These are phyloP conservation scores for Achlya flavicornis DNA, from an alignment of 2,888 invertebrate genomes.

Conservation along the genomic window DNA sequence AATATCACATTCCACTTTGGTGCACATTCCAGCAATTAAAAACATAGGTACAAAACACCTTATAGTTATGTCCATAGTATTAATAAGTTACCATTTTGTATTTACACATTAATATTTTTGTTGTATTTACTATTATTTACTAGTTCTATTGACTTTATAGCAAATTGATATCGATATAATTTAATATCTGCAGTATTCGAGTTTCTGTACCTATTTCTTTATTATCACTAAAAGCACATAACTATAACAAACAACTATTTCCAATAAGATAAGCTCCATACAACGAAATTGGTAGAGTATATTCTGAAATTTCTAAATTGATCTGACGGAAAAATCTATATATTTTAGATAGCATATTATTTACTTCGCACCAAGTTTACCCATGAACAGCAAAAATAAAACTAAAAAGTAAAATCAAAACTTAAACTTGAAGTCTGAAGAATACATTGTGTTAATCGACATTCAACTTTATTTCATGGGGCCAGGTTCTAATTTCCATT, in stretches of 20 bases:
- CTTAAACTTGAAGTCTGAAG: too few species aligned
- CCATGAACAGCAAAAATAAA: neutral
- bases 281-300: neutral
- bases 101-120: slow-evolving; percentile 34
- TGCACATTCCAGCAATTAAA: slow-evolving; percentile 28
- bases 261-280: neutral
- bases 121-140: slow-evolving; percentile 25
- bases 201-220: neutral
- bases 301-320: neutral
- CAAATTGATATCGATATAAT: neutral
- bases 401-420: too few species aligned
- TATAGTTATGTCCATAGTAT: slow-evolving; percentile 47
- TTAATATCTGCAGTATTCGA: slow-evolving; percentile 5
- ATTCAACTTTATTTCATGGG: too few species aligned
- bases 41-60: slow-evolving; percentile 45
- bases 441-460: too few species aligned
- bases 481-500: too few species aligned
- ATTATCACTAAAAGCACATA: neutral
- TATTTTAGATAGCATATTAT: neutral
- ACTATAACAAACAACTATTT: neutral
- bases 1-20: slow-evolving; percentile 1
- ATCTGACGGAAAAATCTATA: neutral
- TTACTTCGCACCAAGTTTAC: neutral
- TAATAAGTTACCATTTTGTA: slow-evolving; percentile 60
- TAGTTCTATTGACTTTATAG: neutral